Conservation (phyloP, 2,888 invertebrate genomes). For the Calameuta filiformis region DNA sequence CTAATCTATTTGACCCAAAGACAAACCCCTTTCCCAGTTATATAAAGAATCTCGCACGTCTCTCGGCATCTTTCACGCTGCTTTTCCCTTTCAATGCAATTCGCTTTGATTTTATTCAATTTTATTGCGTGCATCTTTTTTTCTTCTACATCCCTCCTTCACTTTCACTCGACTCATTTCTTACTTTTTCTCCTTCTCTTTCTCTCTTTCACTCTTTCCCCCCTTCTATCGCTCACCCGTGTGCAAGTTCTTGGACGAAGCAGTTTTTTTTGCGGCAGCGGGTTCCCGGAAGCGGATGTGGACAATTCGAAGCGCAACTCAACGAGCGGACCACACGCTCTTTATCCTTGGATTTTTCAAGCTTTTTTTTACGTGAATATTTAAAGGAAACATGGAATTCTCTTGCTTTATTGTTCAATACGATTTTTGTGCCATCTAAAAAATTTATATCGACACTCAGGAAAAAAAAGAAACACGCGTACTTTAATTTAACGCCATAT, state of each 20-base stretch:
- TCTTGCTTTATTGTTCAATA: no score
- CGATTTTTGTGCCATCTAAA: no score
- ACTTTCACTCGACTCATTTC: neutral
- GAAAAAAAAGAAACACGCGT: no score
- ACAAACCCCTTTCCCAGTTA: neutral
- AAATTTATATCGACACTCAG: no score
- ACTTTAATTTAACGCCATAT: no score
- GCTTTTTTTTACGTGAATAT: conserved; percentile 23
- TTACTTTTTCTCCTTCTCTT: neutral
- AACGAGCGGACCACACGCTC: conserved; percentile 26
- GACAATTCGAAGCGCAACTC: conserved; percentile 46
- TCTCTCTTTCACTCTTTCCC: neutral
- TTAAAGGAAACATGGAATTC: conserved; percentile 20
- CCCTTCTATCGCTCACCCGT: neutral
- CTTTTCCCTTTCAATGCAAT: neutral
- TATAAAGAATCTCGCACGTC: neutral
- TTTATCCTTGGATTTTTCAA: no score
- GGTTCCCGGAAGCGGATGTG: conserved; percentile 43
- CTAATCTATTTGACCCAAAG: neutral
- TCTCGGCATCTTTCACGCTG: neutral
- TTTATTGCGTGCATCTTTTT: neutral
- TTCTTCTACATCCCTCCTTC: neutral
- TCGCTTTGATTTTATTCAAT: neutral
- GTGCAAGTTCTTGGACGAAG: conserved; percentile 12
- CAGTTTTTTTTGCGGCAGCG: conserved; percentile 8